Evolutionary conservation across 2,888 invertebrate species (phyloP).

Genomic region (Lottia gigantea): DNA sequence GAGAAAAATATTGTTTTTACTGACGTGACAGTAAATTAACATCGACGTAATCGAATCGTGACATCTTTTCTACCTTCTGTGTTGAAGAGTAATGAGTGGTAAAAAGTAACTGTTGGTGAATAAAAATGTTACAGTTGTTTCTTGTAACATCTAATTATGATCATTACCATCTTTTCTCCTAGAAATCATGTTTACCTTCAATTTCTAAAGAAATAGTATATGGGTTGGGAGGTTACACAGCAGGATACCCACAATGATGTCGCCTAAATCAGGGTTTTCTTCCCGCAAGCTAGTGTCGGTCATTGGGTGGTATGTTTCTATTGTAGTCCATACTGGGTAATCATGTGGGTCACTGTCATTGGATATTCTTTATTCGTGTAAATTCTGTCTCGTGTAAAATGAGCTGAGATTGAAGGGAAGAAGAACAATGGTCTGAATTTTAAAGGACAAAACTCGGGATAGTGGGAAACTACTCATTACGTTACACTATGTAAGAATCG

Average conservation of each 20-base stretch:
- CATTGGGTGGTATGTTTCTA: neutral
- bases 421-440: neutral
- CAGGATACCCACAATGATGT: neutral
- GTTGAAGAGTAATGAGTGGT: neutral
- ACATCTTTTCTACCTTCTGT: constrained; percentile 2
- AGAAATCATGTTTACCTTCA: constrained; percentile 1
- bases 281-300: neutral
- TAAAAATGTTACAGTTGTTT: neutral
- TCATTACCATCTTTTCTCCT: neutral
- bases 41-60: neutral
- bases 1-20: too few species aligned
- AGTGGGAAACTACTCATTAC: neutral
- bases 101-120: neutral
- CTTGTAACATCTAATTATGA: neutral
- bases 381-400: neutral
- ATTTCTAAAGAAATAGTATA: constrained; percentile 3
- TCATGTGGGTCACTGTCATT: constrained; percentile 4
- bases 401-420: neutral
- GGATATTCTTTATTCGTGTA: neutral
- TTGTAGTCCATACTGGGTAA: neutral
- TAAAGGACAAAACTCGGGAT: neutral
- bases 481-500: neutral
- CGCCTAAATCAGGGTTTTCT: neutral
- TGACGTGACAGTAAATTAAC: neutral
- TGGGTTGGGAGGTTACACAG: constrained; percentile 2